Evolutionary conservation across 1,140 invertebrate species (phyloP).

Genomic region (Odontomachus brunneus): DNA sequence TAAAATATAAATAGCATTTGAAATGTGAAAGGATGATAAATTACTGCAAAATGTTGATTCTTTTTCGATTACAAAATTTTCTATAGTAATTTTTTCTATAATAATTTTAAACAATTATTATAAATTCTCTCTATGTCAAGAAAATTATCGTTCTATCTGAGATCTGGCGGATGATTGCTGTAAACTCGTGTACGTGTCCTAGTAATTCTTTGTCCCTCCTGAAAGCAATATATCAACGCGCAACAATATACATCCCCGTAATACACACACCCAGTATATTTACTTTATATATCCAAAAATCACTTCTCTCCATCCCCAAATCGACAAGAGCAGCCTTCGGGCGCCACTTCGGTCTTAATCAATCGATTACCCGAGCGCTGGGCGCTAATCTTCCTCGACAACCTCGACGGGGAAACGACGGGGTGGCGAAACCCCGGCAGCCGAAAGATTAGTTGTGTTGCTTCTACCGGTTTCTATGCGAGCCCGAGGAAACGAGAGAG

Average conservation of each 20-base stretch:
- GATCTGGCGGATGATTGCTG: too few species aligned
- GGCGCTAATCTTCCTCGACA: conserved; percentile 11
- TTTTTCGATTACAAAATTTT: too few species aligned
- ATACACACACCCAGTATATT: background rate
- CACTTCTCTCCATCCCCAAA: background rate
- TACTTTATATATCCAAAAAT: conserved; percentile 23
- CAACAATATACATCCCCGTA: background rate
- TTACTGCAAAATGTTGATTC: too few species aligned
- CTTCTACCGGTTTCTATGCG: conserved; percentile 57
- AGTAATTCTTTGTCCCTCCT: background rate
- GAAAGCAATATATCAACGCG: background rate
- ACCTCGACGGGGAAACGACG: background rate
- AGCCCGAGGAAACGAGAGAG: background rate
- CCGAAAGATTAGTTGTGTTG: conserved; percentile 57
- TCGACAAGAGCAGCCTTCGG: background rate
- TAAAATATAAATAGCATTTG: too few species aligned
- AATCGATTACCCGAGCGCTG: conserved; percentile 13
- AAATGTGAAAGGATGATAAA: too few species aligned
- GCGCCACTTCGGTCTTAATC: conserved; percentile 2
- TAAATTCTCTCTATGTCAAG: too few species aligned
- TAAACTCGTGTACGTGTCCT: background rate
- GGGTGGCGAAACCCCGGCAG: background rate
- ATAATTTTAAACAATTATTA: too few species aligned
- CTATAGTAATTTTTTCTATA: too few species aligned
- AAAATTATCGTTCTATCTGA: too few species aligned